Evolutionary conservation across 2,113 vertebrate genomes (phyloP), one percentile per base, ranked within the genome.

Genomic region (Pionites leucogaster): DNA sequence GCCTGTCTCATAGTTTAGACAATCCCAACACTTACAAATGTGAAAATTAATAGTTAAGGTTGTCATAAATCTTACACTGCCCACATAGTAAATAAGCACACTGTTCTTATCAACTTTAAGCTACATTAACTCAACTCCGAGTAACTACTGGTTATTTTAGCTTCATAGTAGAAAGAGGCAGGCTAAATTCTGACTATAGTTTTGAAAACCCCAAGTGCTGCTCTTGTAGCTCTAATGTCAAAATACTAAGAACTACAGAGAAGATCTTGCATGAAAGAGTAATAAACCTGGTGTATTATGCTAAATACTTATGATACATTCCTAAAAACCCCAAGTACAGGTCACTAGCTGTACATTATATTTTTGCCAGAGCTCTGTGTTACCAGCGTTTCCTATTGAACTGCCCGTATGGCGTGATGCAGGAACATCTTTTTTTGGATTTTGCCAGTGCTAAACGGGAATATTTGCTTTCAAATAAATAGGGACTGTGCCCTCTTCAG

Each of bases 11-110:
- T 33, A 83, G 53, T 78, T 95, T 67, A 71, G 69, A 86, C 13
- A 84, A 41, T 89, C 64, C 11, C 46, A 70, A 57, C 49, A 63
- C 60, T 88, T 86, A 59, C 1, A 90, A 86, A 83, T 10, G 27
- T 78, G 84, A 71, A 83, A 90, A 96, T 82, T 59, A 88, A 47
- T 82, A 86, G 47, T 91, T 95, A 69, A 86, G 72, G 59, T 68
- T 77, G 44, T 67, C 64, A 59, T 89, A 81, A 89, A 74, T 82
- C 59, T 89, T 89, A 39, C 8, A 42, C 9, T 94, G 33, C 29
- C 55, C 33, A 72, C 69, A 39, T 1, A 60, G 74, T 89, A 95
- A 94, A 95, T 74, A 95, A 89, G 42, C 23, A 83, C 23, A 31
- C 64, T 84, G 82, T 81, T 95, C 14, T 57, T 82, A 81, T 1